A percentile compares a stretch with the other conserved stretches of the same genome.
phyloP scores from a whole-genome alignment of 2,888 invertebrate species.

The Lymantria monacha region DNA sequence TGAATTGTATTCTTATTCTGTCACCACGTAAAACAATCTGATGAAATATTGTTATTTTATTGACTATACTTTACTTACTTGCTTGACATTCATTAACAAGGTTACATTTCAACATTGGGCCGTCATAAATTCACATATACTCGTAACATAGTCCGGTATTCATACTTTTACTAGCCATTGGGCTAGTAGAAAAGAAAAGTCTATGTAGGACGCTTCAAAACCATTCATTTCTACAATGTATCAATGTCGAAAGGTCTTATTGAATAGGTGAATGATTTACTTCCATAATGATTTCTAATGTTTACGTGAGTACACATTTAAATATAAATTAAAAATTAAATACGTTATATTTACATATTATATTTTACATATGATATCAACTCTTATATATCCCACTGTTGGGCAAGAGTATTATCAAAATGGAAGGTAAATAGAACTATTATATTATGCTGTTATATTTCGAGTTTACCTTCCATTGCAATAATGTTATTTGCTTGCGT shows the following conservation, averaged over 20 bases:
- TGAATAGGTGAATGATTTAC: background rate
- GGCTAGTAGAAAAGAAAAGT: conserved; percentile 6
- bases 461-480: too few relatives aligned
- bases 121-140: background rate
- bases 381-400: too few relatives aligned
- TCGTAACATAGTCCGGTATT: background rate
- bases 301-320: too few relatives aligned
- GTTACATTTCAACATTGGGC: conserved; percentile 11
- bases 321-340: too few relatives aligned
- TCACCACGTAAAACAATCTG: conserved; percentile 11
- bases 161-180: conserved; percentile 5
- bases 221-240: background rate
- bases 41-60: conserved; percentile 7
- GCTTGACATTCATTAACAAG: conserved; percentile 20
- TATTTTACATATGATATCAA: too few relatives aligned
- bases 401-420: too few relatives aligned
- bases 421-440: too few relatives aligned
- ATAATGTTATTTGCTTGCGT: too few relatives aligned
- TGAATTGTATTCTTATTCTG: too few relatives aligned
- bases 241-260: background rate
- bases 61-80: background rate
- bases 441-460: too few relatives aligned
- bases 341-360: too few relatives aligned
- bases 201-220: conserved; percentile 1
- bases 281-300: too few relatives aligned